Evolutionary conservation across 1,140 invertebrate species (phyloP).

Genomic region (Brachystomella parvula): DNA sequence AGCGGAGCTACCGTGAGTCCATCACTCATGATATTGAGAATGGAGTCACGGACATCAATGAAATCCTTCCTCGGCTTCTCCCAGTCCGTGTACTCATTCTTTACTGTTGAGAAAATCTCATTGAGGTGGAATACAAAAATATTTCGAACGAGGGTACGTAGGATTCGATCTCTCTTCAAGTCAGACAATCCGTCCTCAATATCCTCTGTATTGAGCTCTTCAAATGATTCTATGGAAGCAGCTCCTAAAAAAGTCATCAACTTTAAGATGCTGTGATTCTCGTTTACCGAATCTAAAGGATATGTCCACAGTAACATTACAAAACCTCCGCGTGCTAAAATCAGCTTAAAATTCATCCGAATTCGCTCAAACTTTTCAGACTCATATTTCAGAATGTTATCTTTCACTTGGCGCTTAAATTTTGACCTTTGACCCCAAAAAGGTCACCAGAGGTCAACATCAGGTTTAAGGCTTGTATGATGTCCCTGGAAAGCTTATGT

Average conservation of each 20-base stretch:
- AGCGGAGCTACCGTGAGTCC: conserved; percentile 76
- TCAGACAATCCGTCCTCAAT: conserved; percentile 78
- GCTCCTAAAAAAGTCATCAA: too few relatives aligned
- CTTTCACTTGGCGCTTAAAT: too few relatives aligned
- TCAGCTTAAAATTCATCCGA: too few relatives aligned
- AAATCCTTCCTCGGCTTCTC: conserved; percentile 55
- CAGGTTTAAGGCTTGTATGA: too few relatives aligned
- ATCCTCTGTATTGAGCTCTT: conserved; percentile 59
- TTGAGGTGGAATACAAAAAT: conserved; percentile 80
- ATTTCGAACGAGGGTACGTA: conserved; percentile 79
- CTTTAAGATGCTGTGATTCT: conserved; percentile 26
- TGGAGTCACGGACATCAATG: conserved; percentile 61
- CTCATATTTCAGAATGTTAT: too few relatives aligned
- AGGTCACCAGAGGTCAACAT: too few relatives aligned
- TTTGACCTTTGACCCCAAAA: too few relatives aligned
- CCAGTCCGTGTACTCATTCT: conserved; percentile 91
- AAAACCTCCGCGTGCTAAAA: too few relatives aligned
- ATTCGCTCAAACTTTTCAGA: neutral
- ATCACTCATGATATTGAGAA: conserved; percentile 67
- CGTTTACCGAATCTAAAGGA: conserved; percentile 18
- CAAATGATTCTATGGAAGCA: conserved; percentile 59
- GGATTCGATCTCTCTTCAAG: conserved; percentile 68
- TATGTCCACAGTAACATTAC: too few relatives aligned
- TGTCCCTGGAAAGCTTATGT: too few relatives aligned
- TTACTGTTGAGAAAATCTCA: conserved; percentile 79